Evolutionary conservation across 2,888 invertebrate genomes (phyloP).

Genomic region (Eupelmus urozonus): DNA sequence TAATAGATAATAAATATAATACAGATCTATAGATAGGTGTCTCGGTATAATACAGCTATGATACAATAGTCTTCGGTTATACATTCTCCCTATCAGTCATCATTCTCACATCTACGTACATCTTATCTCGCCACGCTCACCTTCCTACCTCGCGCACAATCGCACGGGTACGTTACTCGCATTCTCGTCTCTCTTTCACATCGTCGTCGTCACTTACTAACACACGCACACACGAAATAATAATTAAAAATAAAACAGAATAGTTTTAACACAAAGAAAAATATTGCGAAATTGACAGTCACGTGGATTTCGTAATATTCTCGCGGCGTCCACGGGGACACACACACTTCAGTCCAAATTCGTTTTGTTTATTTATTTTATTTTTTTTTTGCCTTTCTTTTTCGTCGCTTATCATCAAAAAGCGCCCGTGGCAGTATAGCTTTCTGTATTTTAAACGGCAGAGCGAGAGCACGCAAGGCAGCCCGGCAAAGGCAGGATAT

Average conservation of each 20-base stretch:
- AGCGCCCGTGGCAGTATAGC: conserved; percentile 25
- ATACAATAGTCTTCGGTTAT: conserved; percentile 70
- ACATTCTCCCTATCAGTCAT: no score
- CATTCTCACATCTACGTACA: no score
- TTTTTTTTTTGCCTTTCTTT: conserved; percentile 6
- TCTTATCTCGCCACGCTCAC: no score
- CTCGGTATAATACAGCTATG: conserved; percentile 76
- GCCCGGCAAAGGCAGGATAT: conserved; percentile 33
- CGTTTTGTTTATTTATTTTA: conserved; percentile 41
- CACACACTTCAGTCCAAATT: conserved; percentile 60
- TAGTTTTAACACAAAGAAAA: conserved; percentile 56
- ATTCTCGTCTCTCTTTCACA: conserved; percentile 1
- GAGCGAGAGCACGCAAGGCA: conserved; percentile 10
- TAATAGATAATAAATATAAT: conserved; percentile 73
- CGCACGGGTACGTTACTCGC: no score
- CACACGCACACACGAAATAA: conserved; percentile 60
- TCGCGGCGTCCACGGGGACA: conserved; percentile 37
- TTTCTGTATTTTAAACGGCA: conserved; percentile 5
- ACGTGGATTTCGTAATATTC: conserved; percentile 63
- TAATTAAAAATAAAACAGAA: conserved; percentile 57
- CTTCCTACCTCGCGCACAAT: no score
- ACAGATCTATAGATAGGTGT: conserved; percentile 75
- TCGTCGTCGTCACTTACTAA: conserved; percentile 27
- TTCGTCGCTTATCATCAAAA: conserved; percentile 25
- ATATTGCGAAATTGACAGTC: conserved; percentile 66